A percentile compares a stretch with the other conserved stretches of the same genome.
These are phyloP conservation scores for Petroica traversi DNA, from an alignment of 2,113 vertebrate genomes.

Conservation along the genomic window DNA sequence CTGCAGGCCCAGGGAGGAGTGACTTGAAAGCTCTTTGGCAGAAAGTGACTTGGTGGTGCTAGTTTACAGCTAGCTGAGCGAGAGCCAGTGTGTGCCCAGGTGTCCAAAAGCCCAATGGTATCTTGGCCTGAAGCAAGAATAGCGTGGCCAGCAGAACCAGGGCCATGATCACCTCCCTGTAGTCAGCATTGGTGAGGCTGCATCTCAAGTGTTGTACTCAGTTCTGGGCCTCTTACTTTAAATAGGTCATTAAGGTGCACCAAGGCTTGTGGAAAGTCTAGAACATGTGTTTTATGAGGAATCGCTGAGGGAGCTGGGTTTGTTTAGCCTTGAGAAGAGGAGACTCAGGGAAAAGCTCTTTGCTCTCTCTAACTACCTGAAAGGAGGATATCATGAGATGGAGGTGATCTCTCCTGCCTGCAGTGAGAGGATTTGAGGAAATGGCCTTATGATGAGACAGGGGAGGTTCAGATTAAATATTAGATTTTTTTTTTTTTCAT, in stretches of 20 bases:
- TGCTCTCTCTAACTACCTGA: neutral
- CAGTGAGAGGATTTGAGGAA: neutral
- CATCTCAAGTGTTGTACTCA: neutral
- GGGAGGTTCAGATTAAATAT: neutral
- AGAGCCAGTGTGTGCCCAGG: neutral
- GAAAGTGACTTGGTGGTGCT: neutral
- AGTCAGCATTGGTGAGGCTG: neutral
- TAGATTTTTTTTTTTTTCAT: accelerated
- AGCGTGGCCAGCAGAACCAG: neutral
- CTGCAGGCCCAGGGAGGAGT: neutral
- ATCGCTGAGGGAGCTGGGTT: neutral
- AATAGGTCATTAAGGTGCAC: neutral
- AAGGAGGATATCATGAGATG: neutral
- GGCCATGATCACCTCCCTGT: neutral
- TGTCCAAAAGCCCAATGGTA: neutral
- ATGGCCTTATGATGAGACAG: too few relatives aligned
- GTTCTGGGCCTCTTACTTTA: neutral
- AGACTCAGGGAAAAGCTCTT: neutral
- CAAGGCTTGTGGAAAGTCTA: neutral
- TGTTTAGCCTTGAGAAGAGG: neutral
- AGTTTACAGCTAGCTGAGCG: neutral
- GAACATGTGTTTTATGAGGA: neutral
- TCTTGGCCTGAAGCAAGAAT: neutral
- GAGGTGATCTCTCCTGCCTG: neutral
- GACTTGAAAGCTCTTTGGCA: neutral